Base-by-base conservation (phyloP, 2,797 vertebrate species). In the Triplophysa yarkandensis region DNA sequence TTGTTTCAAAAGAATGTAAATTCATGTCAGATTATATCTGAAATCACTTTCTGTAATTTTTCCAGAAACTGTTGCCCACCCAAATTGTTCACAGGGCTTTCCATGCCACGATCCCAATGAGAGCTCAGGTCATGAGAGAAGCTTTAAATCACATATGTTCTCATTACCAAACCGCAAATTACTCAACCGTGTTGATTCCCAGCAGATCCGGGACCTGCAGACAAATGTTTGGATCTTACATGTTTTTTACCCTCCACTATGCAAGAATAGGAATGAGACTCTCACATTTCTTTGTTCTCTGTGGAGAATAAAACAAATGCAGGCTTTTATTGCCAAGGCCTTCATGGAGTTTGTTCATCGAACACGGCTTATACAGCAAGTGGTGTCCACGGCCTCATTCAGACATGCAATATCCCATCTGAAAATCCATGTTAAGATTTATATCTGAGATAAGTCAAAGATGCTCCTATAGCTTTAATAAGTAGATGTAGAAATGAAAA, bases 1-100 rank as follows among this genome's bases (percentile, higher is more conserved):
- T 86, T 88, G 87, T 89, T 90, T 89, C 83, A 82, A 64, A 21
- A 79, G 87, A 86, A 90, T 91, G 90, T 90, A 85, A 87, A 87
- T 89, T 88, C 86, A 88, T 76, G 80, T 71, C 54, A 85, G 87
- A 92, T 91, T 91, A 91, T 87, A 84, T 90, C 87, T 87, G 74
- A 80, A 82, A 74, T 36, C 7, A 81, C 79, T 83, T 82, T 82
- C 69, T 82, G 82, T 89, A 84, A 85, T 34, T 4, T 81, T 67
- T 76, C 58, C 82, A 69, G 75, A 85, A 83, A 84, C 50, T 67
- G 76, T 78, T 71, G 89, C 87, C 90, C 90, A 91, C 90, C 87
- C 90, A 91, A 88, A 88, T 81, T 85, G 88, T 89, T 90, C 87
- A 88, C 79, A 89, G 85, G 74, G 54, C 41, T 80, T 80, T 78